phyloP scores from a whole-genome alignment of 2,888 invertebrate species.

The Actias luna region DNA sequence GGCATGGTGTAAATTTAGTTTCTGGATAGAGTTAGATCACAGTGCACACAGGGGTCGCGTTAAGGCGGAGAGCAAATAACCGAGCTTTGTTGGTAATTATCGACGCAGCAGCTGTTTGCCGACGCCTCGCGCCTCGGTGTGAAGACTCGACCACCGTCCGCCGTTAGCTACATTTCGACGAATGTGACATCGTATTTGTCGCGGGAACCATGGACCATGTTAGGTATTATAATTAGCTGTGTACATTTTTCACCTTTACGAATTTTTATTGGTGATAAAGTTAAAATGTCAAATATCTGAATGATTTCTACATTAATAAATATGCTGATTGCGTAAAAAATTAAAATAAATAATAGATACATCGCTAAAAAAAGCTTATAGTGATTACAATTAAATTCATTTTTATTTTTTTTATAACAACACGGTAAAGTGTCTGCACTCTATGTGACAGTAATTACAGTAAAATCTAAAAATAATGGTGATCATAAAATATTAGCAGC shows the following conservation, averaged over 20 bases:
- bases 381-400: background rate
- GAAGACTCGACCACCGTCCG: constrained; percentile 79
- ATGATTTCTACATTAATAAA: background rate
- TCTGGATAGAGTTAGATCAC: constrained; percentile 44
- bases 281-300: background rate
- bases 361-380: background rate
- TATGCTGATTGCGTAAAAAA: background rate
- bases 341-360: constrained; percentile 1
- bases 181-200: constrained; percentile 53
- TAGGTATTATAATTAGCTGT: constrained; percentile 51
- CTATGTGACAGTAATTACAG: too few relatives aligned
- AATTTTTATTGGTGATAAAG: constrained; percentile 15
- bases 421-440: too few relatives aligned
- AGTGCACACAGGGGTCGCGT: constrained; percentile 47
- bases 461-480: too few relatives aligned
- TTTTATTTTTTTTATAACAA: too few relatives aligned
- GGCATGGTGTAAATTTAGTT: constrained; percentile 41
- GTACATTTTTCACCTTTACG: constrained; percentile 52
- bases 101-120: constrained; percentile 72
- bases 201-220: constrained; percentile 43
- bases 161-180: constrained; percentile 69
- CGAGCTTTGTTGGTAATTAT: constrained; percentile 76
- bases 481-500: too few relatives aligned
- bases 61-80: constrained; percentile 64
- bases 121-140: constrained; percentile 75